Evolutionary conservation across 2,113 vertebrate genomes (phyloP).

Genomic region (Pachypanchax playfairii): DNA sequence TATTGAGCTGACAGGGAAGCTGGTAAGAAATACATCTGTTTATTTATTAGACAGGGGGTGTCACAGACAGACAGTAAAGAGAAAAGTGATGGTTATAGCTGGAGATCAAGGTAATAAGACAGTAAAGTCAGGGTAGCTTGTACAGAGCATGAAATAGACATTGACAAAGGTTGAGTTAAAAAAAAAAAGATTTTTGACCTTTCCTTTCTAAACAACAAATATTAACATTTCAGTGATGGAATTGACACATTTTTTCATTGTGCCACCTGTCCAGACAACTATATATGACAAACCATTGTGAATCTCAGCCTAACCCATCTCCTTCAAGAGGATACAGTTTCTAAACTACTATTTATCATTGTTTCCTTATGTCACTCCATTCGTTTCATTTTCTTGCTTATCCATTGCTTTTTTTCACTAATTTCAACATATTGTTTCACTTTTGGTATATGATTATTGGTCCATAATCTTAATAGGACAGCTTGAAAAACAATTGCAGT

Average conservation of each 20-base stretch:
- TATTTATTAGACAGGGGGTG: slow-evolving; percentile 13
- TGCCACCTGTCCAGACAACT: slow-evolving; percentile 35
- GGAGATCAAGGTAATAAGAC: slow-evolving; percentile 26
- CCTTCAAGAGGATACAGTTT: background rate
- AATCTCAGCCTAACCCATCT: background rate
- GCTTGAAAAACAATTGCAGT: slow-evolving; percentile 13
- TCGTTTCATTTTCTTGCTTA: background rate
- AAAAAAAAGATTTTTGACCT: slow-evolving; percentile 60
- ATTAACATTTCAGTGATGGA: slow-evolving; percentile 50
- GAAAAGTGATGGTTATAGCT: background rate
- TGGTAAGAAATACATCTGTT: background rate
- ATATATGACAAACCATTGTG: slow-evolving; percentile 35
- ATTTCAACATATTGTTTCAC: no score
- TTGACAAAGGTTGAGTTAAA: slow-evolving; percentile 35
- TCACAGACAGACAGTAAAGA: background rate
- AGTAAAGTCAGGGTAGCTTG: background rate
- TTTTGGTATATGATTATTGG: no score
- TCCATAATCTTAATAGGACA: background rate
- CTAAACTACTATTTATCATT: slow-evolving; percentile 4
- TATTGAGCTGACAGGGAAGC: slow-evolving; percentile 27
- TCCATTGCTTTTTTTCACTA: background rate
- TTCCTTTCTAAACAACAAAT: slow-evolving; percentile 56
- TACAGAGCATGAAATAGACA: slow-evolving; percentile 15
- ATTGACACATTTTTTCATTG: slow-evolving; percentile 56
- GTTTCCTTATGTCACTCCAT: background rate